A percentile compares a stretch with the other conserved stretches of the same genome.
These are phyloP conservation scores for Cheiracanthium punctorium DNA, from an alignment of 2,888 invertebrate species.

Conservation along the genomic window DNA sequence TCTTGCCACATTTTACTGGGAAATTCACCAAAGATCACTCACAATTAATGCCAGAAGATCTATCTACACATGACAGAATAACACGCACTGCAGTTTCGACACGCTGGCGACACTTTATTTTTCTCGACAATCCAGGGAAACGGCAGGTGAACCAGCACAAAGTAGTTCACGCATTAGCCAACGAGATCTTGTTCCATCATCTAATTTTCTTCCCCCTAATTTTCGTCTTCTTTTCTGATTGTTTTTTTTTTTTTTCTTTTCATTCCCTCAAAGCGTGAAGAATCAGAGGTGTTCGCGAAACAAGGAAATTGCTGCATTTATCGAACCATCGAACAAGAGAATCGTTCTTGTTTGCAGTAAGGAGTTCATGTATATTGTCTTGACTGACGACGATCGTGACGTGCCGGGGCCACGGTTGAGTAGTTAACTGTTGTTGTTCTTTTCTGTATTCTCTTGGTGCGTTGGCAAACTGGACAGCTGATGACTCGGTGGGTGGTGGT, in stretches of 20 bases:
- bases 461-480: not conserved
- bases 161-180: not conserved
- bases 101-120: no score
- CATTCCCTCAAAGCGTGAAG: not conserved
- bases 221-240: not conserved
- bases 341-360: not conserved
- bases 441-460: no score
- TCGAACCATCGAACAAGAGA: not conserved
- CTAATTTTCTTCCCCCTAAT: not conserved
- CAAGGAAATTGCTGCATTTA: not conserved
- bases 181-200: not conserved
- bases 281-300: not conserved
- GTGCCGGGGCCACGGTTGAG: not conserved
- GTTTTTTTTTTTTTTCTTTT: no score
- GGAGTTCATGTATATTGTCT: not conserved
- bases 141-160: not conserved
- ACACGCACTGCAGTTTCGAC: no score
- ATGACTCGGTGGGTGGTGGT: no score
- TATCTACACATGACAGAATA: no score
- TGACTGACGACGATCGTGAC: not conserved
- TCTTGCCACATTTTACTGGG: no score
- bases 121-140: no score
- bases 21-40: no score
- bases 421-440: no score
- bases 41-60: no score